These are phyloP conservation scores for Strigamia transsilvanica DNA, from an alignment of 2,888 invertebrate species.

Conservation along the genomic window DNA sequence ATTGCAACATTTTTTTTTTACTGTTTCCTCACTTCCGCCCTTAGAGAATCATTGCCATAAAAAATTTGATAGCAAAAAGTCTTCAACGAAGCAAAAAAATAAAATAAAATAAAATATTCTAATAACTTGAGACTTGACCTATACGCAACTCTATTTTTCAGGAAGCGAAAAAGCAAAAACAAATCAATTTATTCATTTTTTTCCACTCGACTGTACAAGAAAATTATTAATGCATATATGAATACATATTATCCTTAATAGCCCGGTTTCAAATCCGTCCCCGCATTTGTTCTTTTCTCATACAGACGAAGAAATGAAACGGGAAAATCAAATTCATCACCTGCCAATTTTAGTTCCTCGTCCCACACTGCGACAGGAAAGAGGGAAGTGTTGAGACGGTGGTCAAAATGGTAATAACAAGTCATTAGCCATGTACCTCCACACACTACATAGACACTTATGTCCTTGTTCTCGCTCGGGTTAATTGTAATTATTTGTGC, in stretches of 20 bases:
- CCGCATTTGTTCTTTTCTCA: background rate
- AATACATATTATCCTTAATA: constrained; percentile 8
- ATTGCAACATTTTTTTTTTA: background rate
- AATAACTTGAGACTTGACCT: background rate
- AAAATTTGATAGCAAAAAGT: background rate
- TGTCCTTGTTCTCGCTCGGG: constrained; percentile 36
- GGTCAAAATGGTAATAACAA: constrained; percentile 49
- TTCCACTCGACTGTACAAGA: constrained; percentile 27
- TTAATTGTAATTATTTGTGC: constrained; percentile 41
- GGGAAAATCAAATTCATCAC: constrained; percentile 46
- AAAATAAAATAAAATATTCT: too few species aligned
- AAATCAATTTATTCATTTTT: constrained; percentile 14
- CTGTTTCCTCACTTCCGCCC: background rate
- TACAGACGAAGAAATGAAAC: constrained; percentile 7
- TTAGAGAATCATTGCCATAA: background rate
- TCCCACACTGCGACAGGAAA: constrained; percentile 37
- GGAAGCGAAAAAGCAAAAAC: too few species aligned
- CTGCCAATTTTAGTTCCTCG: constrained; percentile 43
- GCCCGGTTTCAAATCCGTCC: background rate
- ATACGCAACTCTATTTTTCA: background rate
- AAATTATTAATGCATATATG: constrained; percentile 35
- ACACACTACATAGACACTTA: constrained; percentile 26
- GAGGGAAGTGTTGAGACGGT: constrained; percentile 14
- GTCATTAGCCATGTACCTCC: constrained; percentile 31
- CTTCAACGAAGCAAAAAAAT: background rate